phyloP scores from a whole-genome alignment of 2,797 vertebrate genomes.

The Delichon dasypus region DNA sequence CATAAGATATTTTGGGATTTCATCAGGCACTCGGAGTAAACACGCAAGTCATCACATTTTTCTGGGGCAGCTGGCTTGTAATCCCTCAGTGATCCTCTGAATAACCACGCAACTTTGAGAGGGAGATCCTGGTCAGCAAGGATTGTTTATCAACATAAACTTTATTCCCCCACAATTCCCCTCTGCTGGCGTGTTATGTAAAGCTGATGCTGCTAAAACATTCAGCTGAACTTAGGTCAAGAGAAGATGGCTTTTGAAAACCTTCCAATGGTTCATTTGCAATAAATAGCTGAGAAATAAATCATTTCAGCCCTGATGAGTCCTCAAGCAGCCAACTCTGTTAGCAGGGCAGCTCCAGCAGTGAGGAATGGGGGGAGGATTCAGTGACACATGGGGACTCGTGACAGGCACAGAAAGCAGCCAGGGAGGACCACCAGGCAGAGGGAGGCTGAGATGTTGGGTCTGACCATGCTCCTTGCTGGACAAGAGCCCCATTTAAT shows the following conservation, averaged over 20 bases:
- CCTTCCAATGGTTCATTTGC: slow-evolving; percentile 40
- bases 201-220: slow-evolving; percentile 39
- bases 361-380: background rate
- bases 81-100: background rate
- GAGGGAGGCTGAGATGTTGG: background rate
- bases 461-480: background rate
- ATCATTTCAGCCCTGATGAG: slow-evolving; percentile 43
- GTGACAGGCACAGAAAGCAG: background rate
- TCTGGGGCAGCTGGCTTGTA: background rate
- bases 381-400: background rate
- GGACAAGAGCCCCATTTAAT: background rate
- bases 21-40: background rate
- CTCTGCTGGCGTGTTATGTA: background rate
- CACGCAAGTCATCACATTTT: background rate
- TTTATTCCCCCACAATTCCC: background rate
- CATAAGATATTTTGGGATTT: background rate
- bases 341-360: slow-evolving; percentile 12
- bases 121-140: background rate
- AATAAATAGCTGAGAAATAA: slow-evolving; percentile 48
- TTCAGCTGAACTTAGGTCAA: slow-evolving; percentile 30
- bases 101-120: background rate
- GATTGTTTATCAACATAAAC: background rate
- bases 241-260: slow-evolving; percentile 54
- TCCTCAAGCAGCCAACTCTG: slow-evolving; percentile 11
- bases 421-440: slow-evolving; percentile 14